Evolutionary conservation across 2,888 invertebrate species (phyloP).

Genomic region (Crossocerus cetratus): DNA sequence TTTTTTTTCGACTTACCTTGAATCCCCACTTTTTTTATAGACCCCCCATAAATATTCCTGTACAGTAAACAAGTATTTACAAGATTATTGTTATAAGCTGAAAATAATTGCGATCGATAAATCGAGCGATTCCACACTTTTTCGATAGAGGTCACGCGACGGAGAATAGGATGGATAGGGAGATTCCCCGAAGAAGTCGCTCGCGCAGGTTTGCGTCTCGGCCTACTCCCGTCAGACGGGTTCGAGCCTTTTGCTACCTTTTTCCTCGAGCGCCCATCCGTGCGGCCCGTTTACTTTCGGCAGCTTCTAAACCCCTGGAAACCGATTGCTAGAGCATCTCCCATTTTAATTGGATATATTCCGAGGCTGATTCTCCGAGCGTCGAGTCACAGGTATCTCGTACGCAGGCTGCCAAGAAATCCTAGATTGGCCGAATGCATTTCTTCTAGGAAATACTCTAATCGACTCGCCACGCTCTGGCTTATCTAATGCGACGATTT

Average conservation of each 20-base stretch:
- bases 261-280: conserved; percentile 12
- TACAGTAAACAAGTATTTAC: too few relatives aligned
- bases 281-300: conserved; percentile 13
- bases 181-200: conserved; percentile 37
- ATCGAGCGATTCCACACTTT: too few relatives aligned
- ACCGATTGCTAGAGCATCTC: background rate
- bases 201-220: background rate
- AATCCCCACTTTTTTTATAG: too few relatives aligned
- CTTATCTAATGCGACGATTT: too few relatives aligned
- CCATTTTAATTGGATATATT: background rate
- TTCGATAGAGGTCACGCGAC: background rate
- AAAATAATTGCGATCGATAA: too few relatives aligned
- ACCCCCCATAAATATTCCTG: too few relatives aligned
- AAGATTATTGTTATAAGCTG: too few relatives aligned
- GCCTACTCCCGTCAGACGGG: conserved; percentile 39
- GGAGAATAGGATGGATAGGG: conserved; percentile 20
- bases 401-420: background rate
- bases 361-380: too few relatives aligned
- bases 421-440: background rate
- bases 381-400: background rate
- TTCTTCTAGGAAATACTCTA: background rate
- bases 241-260: conserved; percentile 33
- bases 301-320: conserved; percentile 12
- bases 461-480: background rate
- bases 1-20: too few relatives aligned